Evolutionary conservation across 2,113 vertebrate species (phyloP).

Genomic region (Mirza zaza): DNA sequence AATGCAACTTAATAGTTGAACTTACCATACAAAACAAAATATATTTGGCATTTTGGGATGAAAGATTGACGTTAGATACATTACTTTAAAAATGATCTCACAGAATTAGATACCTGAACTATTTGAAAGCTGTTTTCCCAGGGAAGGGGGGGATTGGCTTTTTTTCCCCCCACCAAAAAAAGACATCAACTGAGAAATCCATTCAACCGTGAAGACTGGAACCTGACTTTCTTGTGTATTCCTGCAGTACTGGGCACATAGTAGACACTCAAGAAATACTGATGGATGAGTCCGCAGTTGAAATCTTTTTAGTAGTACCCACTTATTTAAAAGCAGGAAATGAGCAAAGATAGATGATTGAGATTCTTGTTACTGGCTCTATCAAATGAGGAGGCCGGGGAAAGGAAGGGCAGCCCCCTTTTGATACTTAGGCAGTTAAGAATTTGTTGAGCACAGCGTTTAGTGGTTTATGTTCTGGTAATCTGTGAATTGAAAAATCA

Average conservation of each 20-base stretch:
- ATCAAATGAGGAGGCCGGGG: not conserved
- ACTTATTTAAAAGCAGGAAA: slow-evolving; percentile 46
- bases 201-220: not conserved
- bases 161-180: not conserved
- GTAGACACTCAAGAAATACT: not conserved
- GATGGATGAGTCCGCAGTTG: not conserved
- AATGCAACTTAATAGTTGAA: slow-evolving; percentile 29
- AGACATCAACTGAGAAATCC: not conserved
- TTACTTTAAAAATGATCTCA: not conserved
- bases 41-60: slow-evolving; percentile 21
- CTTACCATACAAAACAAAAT: slow-evolving; percentile 32
- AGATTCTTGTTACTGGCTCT: slow-evolving; percentile 6
- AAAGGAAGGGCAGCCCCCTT: not conserved
- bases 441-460: not conserved
- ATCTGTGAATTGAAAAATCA: slow-evolving; percentile 33
- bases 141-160: too few relatives aligned
- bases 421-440: not conserved
- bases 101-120: not conserved
- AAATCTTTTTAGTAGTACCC: not conserved
- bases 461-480: not conserved
- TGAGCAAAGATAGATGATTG: not conserved
- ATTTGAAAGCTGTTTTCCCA: slow-evolving; percentile 13
- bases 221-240: slow-evolving; percentile 1
- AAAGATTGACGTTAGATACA: not conserved
- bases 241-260: not conserved